These are phyloP conservation scores for Pterocles burchelli DNA, from an alignment of 2,113 vertebrate genomes.

Conservation along the genomic window DNA sequence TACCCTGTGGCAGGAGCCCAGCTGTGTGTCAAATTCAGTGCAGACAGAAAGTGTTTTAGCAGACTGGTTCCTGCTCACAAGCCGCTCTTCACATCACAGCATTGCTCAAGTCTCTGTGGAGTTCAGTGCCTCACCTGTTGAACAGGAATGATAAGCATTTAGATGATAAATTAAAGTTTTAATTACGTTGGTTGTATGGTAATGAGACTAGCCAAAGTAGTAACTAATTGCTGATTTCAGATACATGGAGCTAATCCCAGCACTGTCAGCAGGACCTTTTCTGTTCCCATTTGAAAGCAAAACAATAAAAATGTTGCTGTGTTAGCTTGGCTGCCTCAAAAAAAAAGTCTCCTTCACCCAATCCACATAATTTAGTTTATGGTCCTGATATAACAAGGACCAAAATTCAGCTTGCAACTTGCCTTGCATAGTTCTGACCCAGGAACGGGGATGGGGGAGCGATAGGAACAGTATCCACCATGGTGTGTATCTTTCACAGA, in stretches of 20 bases:
- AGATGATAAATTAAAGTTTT: background rate
- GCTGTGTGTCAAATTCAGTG: too few relatives aligned
- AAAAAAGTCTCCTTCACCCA: background rate
- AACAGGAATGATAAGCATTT: background rate
- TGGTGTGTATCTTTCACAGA: background rate
- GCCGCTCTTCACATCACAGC: background rate
- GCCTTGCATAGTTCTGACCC: background rate
- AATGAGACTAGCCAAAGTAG: background rate
- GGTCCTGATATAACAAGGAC: background rate
- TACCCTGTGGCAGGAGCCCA: background rate
- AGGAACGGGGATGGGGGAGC: accelerated
- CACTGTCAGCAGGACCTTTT: background rate
- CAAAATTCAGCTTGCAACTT: background rate
- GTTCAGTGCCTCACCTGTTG: background rate
- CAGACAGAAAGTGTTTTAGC: background rate
- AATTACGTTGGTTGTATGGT: background rate
- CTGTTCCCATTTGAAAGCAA: background rate
- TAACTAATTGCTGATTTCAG: background rate
- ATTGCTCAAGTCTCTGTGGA: too few relatives aligned
- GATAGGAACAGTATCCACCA: accelerated
- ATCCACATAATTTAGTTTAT: background rate
- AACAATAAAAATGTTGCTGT: background rate
- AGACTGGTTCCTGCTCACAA: background rate
- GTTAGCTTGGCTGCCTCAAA: background rate
- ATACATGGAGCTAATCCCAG: background rate